Base-by-base conservation (phyloP, 1,140 invertebrate species). In the Wasmannia auropunctata region DNA sequence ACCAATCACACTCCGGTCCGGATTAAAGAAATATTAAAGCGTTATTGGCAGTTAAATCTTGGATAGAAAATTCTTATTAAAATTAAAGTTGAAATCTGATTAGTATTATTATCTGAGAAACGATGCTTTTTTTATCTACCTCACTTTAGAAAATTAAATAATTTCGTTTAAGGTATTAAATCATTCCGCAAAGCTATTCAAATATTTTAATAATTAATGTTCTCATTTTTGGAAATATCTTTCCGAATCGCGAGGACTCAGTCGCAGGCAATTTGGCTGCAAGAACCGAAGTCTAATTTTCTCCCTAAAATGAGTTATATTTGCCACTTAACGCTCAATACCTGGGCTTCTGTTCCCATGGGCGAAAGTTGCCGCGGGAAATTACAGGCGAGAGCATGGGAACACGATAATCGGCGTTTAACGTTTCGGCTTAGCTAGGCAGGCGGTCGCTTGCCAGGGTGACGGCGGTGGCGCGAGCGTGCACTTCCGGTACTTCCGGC, bases 341-440 rank as follows among this genome's bases (percentile, higher is more conserved):
- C 1, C 25, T 43, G 49, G 28, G 19, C n/a, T 34, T 72, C 19
- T 43, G 51, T 72, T 70, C 19, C 19, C 51, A 37, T 22, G 19
- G 25, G 34, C 34, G 25, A 80, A 90, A 87, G 46, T 90, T 89
- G 63, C 75, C 28, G 31, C 34, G 75, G 46, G 88, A 90, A 90
- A 90, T 90, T 90, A 77, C 80, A 46, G 67, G 56, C 46, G 63
- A 54, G 80, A 75, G 58, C 60, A 49, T 76, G 75, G 75, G 65
- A 84, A 51, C 80, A 11, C 86, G 83, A 88, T 92, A 92, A 92
- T 92, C 90, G 90, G 80, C 86, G 72, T 92, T 91, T 91, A 92
- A 87, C 88, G 87, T 88, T 91, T 91, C 58, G 74, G 87, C 90
- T 89, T 89, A 84, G 86, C 85, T 65, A 85, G 63, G 85, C 77